Percentiles rank a stretch among this genome's conserved stretches.
Conservation (phyloP, 2,888 invertebrate genomes). For the Syritta pipiens region DNA sequence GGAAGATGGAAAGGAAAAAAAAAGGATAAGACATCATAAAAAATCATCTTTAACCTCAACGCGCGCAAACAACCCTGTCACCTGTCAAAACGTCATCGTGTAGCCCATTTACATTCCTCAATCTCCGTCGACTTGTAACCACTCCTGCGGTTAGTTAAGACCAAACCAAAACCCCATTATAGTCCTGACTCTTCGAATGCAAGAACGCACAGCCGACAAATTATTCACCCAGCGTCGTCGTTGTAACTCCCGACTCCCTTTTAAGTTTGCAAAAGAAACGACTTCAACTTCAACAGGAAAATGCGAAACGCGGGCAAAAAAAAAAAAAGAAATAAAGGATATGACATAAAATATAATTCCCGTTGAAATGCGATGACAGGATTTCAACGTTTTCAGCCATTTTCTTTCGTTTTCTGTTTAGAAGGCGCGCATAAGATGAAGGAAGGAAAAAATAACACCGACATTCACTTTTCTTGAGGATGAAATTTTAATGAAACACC, state of each 20-base stretch:
- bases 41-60: constrained; percentile 50
- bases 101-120: constrained; percentile 44
- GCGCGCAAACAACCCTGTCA: constrained; percentile 49
- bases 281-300: constrained; percentile 3
- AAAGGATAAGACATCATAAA: constrained; percentile 13
- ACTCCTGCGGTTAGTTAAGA: constrained; percentile 49
- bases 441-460: constrained; percentile 34
- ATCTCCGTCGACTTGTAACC: constrained; percentile 5
- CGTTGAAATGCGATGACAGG: constrained; percentile 69
- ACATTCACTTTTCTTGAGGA: constrained; percentile 51
- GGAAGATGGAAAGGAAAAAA: background rate
- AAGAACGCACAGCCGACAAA: constrained; percentile 43
- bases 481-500: constrained; percentile 69
- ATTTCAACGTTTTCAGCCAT: constrained; percentile 65
- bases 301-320: constrained; percentile 8
- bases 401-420: constrained; percentile 28
- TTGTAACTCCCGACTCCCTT: no score
- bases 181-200: constrained; percentile 32
- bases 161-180: constrained; percentile 32
- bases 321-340: constrained; percentile 62
- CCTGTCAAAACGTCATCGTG: constrained; percentile 63
- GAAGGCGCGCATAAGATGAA: background rate
- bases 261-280: constrained; percentile 48
- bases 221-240: constrained; percentile 62
- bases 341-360: constrained; percentile 68